phyloP scores from a whole-genome alignment of 1,140 invertebrate genomes.

The Drosophila novamexicana region DNA sequence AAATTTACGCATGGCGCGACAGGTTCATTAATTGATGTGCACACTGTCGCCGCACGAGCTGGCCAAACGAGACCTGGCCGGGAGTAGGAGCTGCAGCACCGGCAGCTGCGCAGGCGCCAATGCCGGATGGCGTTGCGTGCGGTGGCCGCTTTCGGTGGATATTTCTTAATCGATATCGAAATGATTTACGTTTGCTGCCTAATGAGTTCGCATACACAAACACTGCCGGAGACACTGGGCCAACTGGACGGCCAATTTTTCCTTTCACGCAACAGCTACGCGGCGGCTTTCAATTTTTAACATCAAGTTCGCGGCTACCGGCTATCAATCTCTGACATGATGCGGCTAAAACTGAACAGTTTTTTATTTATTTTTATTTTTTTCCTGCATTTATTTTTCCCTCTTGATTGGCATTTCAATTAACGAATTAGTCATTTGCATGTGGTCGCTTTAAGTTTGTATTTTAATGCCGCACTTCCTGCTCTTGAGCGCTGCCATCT shows the following conservation, averaged over 20 bases:
- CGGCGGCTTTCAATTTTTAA: slow-evolving; percentile 41
- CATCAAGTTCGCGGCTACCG: slow-evolving; percentile 39
- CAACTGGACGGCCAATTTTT: slow-evolving; percentile 37
- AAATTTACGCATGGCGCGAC: slow-evolving; percentile 75
- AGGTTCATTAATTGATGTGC: slow-evolving; percentile 80
- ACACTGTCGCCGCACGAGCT: slow-evolving; percentile 66
- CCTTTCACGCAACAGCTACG: slow-evolving; percentile 62
- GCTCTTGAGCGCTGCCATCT: slow-evolving; percentile 21
- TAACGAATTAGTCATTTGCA: slow-evolving; percentile 65
- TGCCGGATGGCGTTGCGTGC: slow-evolving; percentile 56
- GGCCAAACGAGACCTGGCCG: background rate
- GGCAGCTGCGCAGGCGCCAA: slow-evolving; percentile 51
- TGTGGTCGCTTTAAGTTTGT: slow-evolving; percentile 21
- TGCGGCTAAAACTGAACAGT: slow-evolving; percentile 39
- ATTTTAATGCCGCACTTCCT: slow-evolving; percentile 35
- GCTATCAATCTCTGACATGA: slow-evolving; percentile 67
- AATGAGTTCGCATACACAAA: slow-evolving; percentile 72
- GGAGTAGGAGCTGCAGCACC: slow-evolving; percentile 2
- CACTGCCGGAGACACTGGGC: slow-evolving; percentile 6
- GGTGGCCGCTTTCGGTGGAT: slow-evolving; percentile 66
- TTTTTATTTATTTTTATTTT: slow-evolving; percentile 3
- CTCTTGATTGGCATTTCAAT: slow-evolving; percentile 68
- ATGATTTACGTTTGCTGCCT: slow-evolving; percentile 79
- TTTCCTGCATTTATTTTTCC: background rate
- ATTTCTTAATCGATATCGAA: slow-evolving; percentile 81